phyloP scores from a whole-genome alignment of 2,113 vertebrate genomes.

The Tauraco erythrolophus region DNA sequence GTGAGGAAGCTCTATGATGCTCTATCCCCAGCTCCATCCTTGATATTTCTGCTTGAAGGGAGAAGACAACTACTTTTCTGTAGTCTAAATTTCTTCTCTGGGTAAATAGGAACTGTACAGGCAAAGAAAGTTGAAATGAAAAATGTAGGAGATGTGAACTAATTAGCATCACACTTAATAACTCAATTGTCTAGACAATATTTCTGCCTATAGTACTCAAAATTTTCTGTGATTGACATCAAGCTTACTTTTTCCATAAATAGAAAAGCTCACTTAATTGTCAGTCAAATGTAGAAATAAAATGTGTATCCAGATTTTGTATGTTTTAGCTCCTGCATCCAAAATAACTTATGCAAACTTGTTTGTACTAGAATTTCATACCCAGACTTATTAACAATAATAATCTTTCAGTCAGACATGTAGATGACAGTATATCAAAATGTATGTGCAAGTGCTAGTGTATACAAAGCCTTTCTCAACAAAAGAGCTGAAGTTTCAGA shows the following conservation, averaged over 20 bases:
- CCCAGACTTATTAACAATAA: neutral
- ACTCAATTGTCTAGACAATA: neutral
- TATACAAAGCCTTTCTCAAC: neutral
- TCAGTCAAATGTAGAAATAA: neutral
- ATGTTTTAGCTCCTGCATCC: neutral
- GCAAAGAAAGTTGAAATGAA: neutral
- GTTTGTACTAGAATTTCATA: neutral
- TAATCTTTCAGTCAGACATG: neutral
- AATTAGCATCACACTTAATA: neutral
- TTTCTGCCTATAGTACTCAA: neutral
- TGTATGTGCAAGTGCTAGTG: neutral
- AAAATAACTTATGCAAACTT: neutral
- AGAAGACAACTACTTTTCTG: neutral
- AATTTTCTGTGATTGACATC: neutral
- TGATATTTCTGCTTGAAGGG: neutral
- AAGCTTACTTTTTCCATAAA: neutral
- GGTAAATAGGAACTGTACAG: neutral
- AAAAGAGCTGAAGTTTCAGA: neutral
- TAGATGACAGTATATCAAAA: neutral
- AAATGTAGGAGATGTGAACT: neutral
- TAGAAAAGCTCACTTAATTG: neutral
- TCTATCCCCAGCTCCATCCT: neutral
- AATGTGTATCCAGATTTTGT: neutral
- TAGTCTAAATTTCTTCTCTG: neutral
- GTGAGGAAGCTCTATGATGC: neutral